Conservation (phyloP, 2,888 invertebrate genomes). For the Rotaria socialis region DNA sequence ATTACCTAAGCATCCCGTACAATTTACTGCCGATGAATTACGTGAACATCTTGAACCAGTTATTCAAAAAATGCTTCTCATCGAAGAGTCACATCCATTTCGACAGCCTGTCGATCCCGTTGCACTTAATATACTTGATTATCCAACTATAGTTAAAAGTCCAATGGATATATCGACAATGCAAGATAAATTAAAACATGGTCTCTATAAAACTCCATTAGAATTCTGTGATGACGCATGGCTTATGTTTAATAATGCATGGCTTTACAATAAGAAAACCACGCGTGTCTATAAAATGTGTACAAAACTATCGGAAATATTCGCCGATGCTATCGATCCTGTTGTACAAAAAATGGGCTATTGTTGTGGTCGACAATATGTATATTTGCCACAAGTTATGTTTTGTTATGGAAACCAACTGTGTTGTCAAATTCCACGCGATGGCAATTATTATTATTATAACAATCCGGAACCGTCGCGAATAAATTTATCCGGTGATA, state of each 20-base stretch:
- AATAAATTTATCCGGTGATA: slow-evolving; percentile 59
- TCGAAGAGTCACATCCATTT: slow-evolving; percentile 81
- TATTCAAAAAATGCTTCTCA: background rate
- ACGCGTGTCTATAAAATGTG: slow-evolving; percentile 95
- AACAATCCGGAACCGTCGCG: slow-evolving; percentile 42
- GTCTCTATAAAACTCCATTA: slow-evolving; percentile 94
- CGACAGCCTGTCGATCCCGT: slow-evolving; percentile 92
- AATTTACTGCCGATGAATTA: background rate
- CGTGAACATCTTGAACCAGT: slow-evolving; percentile 28
- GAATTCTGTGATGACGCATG: slow-evolving; percentile 98
- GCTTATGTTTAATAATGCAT: slow-evolving; percentile 99
- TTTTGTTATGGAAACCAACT: slow-evolving; percentile 97
- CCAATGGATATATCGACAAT: slow-evolving; percentile 97
- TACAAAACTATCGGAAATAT: slow-evolving; percentile 92
- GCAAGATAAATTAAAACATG: slow-evolving; percentile 81
- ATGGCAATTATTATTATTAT: slow-evolving; percentile 84
- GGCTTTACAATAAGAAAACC: slow-evolving; percentile 97
- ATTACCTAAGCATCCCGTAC: slow-evolving; percentile 16
- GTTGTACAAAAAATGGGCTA: slow-evolving; percentile 97
- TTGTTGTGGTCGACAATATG: slow-evolving; percentile 95
- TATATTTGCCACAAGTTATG: slow-evolving; percentile 95
- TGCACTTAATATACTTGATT: slow-evolving; percentile 66
- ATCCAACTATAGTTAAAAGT: slow-evolving; percentile 88
- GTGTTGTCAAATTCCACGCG: slow-evolving; percentile 86
- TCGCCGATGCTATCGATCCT: slow-evolving; percentile 93